Conservation (phyloP, 2,888 invertebrate species). For the Leucoptera coffeella region DNA sequence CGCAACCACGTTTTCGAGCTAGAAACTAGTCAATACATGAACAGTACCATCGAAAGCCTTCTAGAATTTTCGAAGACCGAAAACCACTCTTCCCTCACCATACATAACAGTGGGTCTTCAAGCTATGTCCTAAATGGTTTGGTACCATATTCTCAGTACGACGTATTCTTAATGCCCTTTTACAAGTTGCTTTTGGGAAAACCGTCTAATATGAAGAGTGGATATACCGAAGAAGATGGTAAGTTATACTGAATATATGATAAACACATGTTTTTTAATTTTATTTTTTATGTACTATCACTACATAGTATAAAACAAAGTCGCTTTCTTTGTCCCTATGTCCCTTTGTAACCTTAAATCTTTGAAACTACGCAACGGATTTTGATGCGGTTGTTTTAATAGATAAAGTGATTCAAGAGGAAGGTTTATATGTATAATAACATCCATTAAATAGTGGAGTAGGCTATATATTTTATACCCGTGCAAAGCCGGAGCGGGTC, state of each 20-base stretch:
- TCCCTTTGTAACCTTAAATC: too few species aligned
- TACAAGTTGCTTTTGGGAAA: constrained; percentile 83
- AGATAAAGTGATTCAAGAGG: too few species aligned
- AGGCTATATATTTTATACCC: too few species aligned
- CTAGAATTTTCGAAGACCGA: constrained; percentile 30
- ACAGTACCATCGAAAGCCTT: constrained; percentile 22
- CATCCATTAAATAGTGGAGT: too few species aligned
- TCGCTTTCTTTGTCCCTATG: too few species aligned
- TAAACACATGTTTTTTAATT: too few species aligned
- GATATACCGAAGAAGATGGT: constrained; percentile 83
- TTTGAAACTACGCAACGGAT: too few species aligned
- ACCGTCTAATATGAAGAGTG: constrained; percentile 84
- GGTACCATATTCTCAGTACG: constrained; percentile 82
- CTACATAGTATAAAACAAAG: too few species aligned
- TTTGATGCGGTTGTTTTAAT: too few species aligned
- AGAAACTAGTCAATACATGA: constrained; percentile 18
- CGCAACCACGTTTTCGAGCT: constrained; percentile 20
- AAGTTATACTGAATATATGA: constrained; percentile 13
- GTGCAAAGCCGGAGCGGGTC: too few species aligned
- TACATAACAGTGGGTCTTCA: constrained; percentile 63
- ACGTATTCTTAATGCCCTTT: constrained; percentile 89
- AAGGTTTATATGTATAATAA: too few species aligned
- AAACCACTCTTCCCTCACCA: constrained; percentile 65
- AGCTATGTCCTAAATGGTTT: constrained; percentile 72
- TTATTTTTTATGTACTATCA: too few species aligned